Base-by-base conservation (phyloP, 1,140 invertebrate genomes). In the Physella acuta region DNA sequence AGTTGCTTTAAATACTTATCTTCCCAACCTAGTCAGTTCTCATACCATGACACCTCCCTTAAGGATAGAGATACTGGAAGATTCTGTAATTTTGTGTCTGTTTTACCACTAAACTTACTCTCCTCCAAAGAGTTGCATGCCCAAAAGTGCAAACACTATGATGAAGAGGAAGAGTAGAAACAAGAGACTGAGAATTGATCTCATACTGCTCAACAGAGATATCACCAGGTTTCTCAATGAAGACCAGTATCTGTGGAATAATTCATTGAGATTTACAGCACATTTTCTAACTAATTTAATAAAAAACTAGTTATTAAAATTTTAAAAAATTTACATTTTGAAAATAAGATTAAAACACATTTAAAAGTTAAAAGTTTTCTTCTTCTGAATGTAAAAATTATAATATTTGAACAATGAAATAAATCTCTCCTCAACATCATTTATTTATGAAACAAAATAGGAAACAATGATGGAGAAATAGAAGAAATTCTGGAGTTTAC, bases 111-210 rank as follows among this genome's bases (percentile, higher is more conserved):
- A 5, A 2, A 86, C 86, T 87, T 82, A 88, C 88, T 97, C 94
- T 82, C 98, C 98, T 79, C 98, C 98, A 86, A 99, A 99, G 51
- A 99, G 89, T 88, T 99, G 98, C 98, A 99, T 99, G 75, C 98
- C 98, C 75, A 99, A 91, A 80, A 99, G 89, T 78, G 98, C 98
- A 86, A 99, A 99, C 87, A 99, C 99, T 75, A 99, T 92, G 86
- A 99, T 99, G 90, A 99, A 99, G 86, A 99, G 91, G 90, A 99
- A 99, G 85, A 99, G 94, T 81, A 99, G 93, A 89, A 99, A 99
- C 88, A 99, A 88, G 84, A 99, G 90, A 77, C 95, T 98, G 86
- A 99, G 97, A 87, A 99, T 99, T 84, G 97, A 99, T 87, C 97
- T 91, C 98, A 99, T 99, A 77, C 95, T 98, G 88, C 96, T 98